Evolutionary conservation across 2,113 vertebrate species (phyloP).

Genomic region (Nothocercus julius): DNA sequence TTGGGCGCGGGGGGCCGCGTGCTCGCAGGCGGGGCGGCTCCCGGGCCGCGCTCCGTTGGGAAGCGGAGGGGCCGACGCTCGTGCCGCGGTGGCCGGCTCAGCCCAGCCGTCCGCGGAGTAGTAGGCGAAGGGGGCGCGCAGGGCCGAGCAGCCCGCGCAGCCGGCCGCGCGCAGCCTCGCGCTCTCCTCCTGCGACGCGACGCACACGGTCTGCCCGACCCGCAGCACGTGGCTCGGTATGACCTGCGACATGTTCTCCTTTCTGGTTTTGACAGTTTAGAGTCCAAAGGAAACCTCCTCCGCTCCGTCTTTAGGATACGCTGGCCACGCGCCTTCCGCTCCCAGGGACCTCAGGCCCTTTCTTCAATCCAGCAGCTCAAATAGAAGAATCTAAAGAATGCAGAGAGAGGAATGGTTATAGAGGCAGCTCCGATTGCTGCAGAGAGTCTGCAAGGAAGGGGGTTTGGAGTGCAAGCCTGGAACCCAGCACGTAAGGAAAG

Average conservation of each 20-base stretch:
- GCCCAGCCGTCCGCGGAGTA: slow-evolving; percentile 46
- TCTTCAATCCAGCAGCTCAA: neutral
- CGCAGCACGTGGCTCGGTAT: slow-evolving; percentile 80
- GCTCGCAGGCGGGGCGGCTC: neutral
- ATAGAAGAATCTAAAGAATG: slow-evolving; percentile 60
- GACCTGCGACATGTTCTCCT: slow-evolving; percentile 75
- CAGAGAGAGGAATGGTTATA: slow-evolving; percentile 56
- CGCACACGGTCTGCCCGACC: slow-evolving; percentile 79
- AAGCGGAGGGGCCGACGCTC: neutral
- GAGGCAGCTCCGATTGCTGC: slow-evolving; percentile 14
- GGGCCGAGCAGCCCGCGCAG: neutral
- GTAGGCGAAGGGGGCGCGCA: slow-evolving; percentile 16
- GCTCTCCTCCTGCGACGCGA: slow-evolving; percentile 59
- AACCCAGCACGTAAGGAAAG: slow-evolving; percentile 24
- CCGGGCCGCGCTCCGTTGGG: neutral
- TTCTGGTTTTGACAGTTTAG: neutral
- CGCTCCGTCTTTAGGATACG: neutral
- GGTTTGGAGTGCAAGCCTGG: slow-evolving; percentile 42
- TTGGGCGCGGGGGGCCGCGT: rapidly evolving
- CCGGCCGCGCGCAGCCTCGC: neutral
- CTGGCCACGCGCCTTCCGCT: neutral
- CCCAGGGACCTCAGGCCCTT: neutral
- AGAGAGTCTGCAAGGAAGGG: slow-evolving; percentile 1
- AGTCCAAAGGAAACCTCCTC: slow-evolving; percentile 24
- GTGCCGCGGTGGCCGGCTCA: neutral